A percentile compares a stretch with the other conserved stretches of the same genome.
phyloP scores from a whole-genome alignment of 2,797 vertebrate species.

The Heteromormyrus szaboi region DNA sequence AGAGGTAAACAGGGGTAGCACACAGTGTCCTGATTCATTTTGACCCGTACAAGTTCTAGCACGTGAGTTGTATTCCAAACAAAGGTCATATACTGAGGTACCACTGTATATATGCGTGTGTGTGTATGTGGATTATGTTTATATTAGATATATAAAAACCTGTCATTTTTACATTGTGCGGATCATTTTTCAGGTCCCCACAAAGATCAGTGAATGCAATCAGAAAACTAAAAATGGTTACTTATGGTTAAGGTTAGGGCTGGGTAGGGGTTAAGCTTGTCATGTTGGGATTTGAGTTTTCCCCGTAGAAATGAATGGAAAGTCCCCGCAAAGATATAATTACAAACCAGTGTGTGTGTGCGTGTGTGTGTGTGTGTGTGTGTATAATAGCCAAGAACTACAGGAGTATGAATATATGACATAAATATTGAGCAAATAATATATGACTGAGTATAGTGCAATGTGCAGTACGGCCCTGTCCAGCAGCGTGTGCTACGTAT shows the following conservation, averaged over 20 bases:
- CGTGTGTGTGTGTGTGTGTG: neutral
- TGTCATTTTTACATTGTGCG: neutral
- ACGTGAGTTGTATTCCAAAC: too few species aligned
- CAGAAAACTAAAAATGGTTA: neutral
- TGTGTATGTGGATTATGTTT: neutral
- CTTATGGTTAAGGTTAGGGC: neutral
- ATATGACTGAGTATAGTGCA: neutral
- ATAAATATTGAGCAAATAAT: neutral
- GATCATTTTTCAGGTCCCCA: neutral
- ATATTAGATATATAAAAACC: neutral
- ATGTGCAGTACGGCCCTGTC: neutral
- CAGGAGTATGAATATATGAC: neutral
- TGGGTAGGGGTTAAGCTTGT: neutral
- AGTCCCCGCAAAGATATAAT: neutral
- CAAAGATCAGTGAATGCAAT: neutral
- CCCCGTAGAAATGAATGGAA: neutral
- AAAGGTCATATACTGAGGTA: too few species aligned
- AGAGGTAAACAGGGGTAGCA: too few species aligned
- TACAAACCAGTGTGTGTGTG: neutral
- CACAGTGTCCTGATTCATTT: too few species aligned
- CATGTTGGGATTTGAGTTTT: neutral
- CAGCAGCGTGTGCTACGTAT: neutral
- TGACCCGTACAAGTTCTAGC: too few species aligned
- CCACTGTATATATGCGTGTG: neutral
- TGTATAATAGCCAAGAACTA: neutral